Percentiles rank a stretch among this genome's conserved stretches.
Conservation (phyloP, 2,888 invertebrate species). For the Epinotia brunnichana region DNA sequence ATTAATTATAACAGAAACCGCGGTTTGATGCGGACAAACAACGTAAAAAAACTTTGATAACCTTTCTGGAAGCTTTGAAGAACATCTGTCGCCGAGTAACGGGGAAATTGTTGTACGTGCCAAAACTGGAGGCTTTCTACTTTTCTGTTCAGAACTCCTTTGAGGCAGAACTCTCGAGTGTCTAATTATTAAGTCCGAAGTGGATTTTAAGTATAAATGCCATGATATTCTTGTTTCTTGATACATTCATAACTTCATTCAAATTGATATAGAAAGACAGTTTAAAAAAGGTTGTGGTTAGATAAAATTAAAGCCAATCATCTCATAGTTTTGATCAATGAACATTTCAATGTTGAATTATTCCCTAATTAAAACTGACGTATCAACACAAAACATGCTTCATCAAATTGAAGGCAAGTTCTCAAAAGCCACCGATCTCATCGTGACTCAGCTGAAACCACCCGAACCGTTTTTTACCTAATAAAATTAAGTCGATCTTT, state of each 20-base stretch:
- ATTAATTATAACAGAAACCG: slow-evolving; percentile 73
- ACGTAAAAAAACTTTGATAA: slow-evolving; percentile 58
- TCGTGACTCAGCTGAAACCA: slow-evolving; percentile 60
- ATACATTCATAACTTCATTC: not conserved
- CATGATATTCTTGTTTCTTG: not conserved
- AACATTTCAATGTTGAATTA: slow-evolving; percentile 38
- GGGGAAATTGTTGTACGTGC: slow-evolving; percentile 57
- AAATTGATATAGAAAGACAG: slow-evolving; percentile 2
- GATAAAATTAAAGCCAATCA: slow-evolving; percentile 15
- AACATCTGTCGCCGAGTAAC: slow-evolving; percentile 49
- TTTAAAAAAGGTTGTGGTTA: slow-evolving; percentile 1
- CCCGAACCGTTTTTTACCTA: slow-evolving; percentile 48
- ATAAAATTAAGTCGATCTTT: slow-evolving; percentile 61
- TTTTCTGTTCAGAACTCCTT: slow-evolving; percentile 30
- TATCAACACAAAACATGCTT: slow-evolving; percentile 65
- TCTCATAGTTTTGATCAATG: slow-evolving; percentile 28
- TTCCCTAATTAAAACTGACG: slow-evolving; percentile 66
- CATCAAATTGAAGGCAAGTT: slow-evolving; percentile 60
- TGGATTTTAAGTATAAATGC: slow-evolving; percentile 9
- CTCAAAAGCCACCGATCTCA: slow-evolving; percentile 56
- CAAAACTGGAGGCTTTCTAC: slow-evolving; percentile 30
- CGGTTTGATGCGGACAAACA: slow-evolving; percentile 63
- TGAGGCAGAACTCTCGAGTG: slow-evolving; percentile 27
- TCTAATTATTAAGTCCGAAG: slow-evolving; percentile 34
- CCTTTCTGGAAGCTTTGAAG: slow-evolving; percentile 42